phyloP scores from a whole-genome alignment of 2,888 invertebrate genomes.

The Patella caerulea region DNA sequence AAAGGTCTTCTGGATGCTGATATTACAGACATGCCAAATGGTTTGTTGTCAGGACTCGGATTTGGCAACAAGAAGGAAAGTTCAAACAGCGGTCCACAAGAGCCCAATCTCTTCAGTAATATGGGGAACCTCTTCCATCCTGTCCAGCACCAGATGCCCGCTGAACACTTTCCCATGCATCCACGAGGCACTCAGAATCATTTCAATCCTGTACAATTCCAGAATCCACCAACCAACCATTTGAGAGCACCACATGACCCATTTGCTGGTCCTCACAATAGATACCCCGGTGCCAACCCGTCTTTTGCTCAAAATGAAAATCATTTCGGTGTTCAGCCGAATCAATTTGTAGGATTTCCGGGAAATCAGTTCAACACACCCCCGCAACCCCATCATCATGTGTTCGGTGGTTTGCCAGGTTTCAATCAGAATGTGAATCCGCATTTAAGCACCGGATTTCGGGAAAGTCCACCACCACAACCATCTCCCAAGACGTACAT shows the following conservation, averaged over 20 bases:
- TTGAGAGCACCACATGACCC: not conserved
- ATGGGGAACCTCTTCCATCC: not conserved
- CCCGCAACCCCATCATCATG: too few species aligned
- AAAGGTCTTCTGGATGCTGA: conserved; percentile 5
- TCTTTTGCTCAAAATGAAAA: not conserved
- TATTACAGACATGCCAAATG: not conserved
- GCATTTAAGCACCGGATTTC: too few species aligned
- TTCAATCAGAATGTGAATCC: too few species aligned
- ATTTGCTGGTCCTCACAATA: conserved; percentile 1
- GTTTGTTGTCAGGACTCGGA: not conserved
- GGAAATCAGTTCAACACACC: not conserved
- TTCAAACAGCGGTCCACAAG: not conserved
- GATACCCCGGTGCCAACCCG: not conserved
- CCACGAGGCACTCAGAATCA: not conserved
- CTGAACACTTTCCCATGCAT: not conserved
- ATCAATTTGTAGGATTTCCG: not conserved
- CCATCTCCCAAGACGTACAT: too few species aligned
- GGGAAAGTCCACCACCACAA: too few species aligned
- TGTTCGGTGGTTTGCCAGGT: too few species aligned
- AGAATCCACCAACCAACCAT: not conserved
- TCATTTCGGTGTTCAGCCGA: not conserved
- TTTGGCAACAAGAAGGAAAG: not conserved
- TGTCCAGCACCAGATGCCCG: not conserved
- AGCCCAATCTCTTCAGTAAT: not conserved
- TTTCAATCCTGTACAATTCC: not conserved